Evolutionary conservation across 2,888 invertebrate species (phyloP).

Genomic region (Platycheirus albimanus): DNA sequence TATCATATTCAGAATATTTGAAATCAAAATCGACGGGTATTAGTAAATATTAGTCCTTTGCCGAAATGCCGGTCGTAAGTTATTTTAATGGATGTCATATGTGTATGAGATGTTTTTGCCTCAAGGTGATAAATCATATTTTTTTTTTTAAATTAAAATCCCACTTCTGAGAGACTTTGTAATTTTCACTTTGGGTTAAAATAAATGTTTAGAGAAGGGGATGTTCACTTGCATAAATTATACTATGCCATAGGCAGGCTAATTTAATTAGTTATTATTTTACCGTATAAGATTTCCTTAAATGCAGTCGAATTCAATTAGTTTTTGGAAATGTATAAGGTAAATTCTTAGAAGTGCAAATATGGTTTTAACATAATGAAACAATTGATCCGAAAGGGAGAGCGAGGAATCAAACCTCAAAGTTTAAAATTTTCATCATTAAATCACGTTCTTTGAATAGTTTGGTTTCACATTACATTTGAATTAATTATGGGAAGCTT

Average conservation of each 20-base stretch:
- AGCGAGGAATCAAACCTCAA: too few relatives aligned
- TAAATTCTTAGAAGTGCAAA: too few relatives aligned
- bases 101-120: slow-evolving; percentile 28
- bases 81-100: slow-evolving; percentile 35
- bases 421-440: too few relatives aligned
- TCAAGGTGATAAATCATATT: slow-evolving; percentile 17
- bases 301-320: slow-evolving; percentile 18
- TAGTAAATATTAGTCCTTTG: slow-evolving; percentile 14
- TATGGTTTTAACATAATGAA: too few relatives aligned
- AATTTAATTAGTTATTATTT: background rate
- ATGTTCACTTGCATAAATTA: background rate
- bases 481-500: too few relatives aligned
- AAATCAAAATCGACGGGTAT: slow-evolving; percentile 30
- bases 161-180: background rate
- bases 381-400: too few relatives aligned
- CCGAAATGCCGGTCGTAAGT: slow-evolving; percentile 21
- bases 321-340: slow-evolving; percentile 8
- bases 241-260: too few relatives aligned
- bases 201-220: background rate
- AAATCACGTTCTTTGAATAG: too few relatives aligned
- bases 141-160: background rate
- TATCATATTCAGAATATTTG: background rate
- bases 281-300: too few relatives aligned
- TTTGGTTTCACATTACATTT: too few relatives aligned
- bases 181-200: slow-evolving; percentile 1